Evolutionary conservation across 2,888 invertebrate species (phyloP), one percentile per base, ranked within the genome.

Genomic region (Amphipoea lucens): DNA sequence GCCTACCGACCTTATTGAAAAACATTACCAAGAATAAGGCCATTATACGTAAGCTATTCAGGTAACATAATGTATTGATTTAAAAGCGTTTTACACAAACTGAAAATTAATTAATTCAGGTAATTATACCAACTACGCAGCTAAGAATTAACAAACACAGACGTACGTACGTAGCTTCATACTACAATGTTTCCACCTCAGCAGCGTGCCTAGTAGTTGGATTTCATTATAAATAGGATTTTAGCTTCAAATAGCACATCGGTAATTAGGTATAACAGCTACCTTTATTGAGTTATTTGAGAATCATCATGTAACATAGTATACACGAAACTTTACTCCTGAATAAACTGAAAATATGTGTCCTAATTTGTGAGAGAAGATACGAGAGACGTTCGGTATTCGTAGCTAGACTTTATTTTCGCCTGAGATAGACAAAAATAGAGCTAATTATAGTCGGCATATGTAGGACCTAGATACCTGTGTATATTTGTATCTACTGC

Each of bases 311-410:
- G 12, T 36, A 66, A 60, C 20, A 40, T 23, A 14, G 17, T 40
- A 79, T 20, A 80, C 3, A 79, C n/a, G 54, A 63, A 63, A 79
- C 20, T 68, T 54, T 71, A 66, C 45, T 60, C 17, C 57, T 23
- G 62, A 66, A 66, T 73, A 42, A 23, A 81, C 29, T 23, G 42
- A 48, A 81, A 60, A 79, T 66, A 74, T 57, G 57, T 82, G 82
- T 66, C 74, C 65, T 57, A 29, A 66, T 57, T 67, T 60, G 60
- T 36, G 75, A 54, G n/a, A 57, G 29, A 69, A 82, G 45, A 57
- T 23, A 51, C 6, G n/a, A 67, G 14, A 36, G 7, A 45, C 7
- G 29, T 36, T 51, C 48, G 57, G 36, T 74, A 54, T 67, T 74
- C n/a, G 63, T 54, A 54, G n/a, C 63, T 70, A 62, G 60, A 45